Conservation (phyloP, 2,888 invertebrate species). For the Julus scanicus region DNA sequence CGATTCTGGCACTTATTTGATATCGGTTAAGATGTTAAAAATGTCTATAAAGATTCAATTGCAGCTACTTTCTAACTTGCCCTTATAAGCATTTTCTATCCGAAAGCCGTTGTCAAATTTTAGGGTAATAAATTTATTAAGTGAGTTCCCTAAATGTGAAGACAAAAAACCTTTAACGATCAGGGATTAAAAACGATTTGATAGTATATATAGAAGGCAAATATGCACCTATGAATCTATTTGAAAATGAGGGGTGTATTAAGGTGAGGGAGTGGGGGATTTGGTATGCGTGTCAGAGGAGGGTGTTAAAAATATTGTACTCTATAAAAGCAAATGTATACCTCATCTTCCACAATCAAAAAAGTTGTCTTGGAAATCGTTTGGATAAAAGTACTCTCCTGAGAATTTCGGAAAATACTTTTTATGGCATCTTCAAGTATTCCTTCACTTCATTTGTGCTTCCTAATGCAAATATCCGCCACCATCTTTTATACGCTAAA, state of each 20-base stretch:
- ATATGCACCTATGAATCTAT: constrained; percentile 48
- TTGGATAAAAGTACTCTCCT: constrained; percentile 47
- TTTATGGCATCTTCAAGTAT: constrained; percentile 51
- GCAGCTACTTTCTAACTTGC: neutral
- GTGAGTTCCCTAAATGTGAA: constrained; percentile 45
- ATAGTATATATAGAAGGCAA: neutral
- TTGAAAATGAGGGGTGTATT: constrained; percentile 15
- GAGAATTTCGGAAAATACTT: constrained; percentile 52
- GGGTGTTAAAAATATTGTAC: constrained; percentile 47
- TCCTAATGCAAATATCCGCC: constrained; percentile 51
- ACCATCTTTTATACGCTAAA: constrained; percentile 50
- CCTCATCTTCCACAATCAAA: constrained; percentile 47
- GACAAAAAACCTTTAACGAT: constrained; percentile 48
- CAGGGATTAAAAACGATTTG: constrained; percentile 50
- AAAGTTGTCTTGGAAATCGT: constrained; percentile 50
- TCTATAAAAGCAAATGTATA: constrained; percentile 47
- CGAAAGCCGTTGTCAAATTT: constrained; percentile 49
- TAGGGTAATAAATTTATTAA: constrained; percentile 50
- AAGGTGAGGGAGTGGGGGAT: neutral
- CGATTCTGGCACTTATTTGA: neutral
- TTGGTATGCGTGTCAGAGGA: neutral
- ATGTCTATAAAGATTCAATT: neutral
- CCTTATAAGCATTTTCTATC: neutral
- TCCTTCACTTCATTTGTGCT: constrained; percentile 51
- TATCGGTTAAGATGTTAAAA: neutral